Percentiles rank a stretch among this genome's conserved stretches.
These are phyloP conservation scores for Dipodomys merriami DNA, from an alignment of 2,113 vertebrate genomes.

Conservation along the genomic window DNA sequence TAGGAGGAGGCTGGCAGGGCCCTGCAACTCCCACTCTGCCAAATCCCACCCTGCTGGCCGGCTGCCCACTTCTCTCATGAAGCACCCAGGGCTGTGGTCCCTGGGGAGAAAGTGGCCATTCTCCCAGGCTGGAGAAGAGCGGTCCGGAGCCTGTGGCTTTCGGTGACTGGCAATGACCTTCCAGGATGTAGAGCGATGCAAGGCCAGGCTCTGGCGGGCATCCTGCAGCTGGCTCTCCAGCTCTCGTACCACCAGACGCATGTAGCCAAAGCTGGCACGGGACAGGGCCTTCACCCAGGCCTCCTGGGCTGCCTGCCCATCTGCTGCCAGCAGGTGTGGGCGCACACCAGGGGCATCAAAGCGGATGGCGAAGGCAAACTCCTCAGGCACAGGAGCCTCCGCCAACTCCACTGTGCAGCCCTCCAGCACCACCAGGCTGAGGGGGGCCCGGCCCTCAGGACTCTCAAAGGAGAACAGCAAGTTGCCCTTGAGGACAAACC, in stretches of 20 bases:
- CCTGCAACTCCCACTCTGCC: neutral
- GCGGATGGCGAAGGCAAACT: slow-evolving; percentile 95
- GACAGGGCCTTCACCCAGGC: slow-evolving; percentile 97
- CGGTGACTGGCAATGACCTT: slow-evolving; percentile 66
- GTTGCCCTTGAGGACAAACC: slow-evolving; percentile 98
- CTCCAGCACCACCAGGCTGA: slow-evolving; percentile 96
- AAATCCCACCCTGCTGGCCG: slow-evolving; percentile 77
- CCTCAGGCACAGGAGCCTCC: slow-evolving; percentile 90
- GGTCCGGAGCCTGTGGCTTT: slow-evolving; percentile 67
- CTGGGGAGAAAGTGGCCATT: slow-evolving; percentile 71
- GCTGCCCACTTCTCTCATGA: slow-evolving; percentile 49
- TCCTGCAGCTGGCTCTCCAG: slow-evolving; percentile 95
- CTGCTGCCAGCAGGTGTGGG: slow-evolving; percentile 93
- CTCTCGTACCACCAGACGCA: slow-evolving; percentile 96
- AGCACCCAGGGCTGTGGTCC: slow-evolving; percentile 61
- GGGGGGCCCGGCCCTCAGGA: slow-evolving; percentile 90
- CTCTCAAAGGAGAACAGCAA: slow-evolving; percentile 98
- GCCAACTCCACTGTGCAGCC: slow-evolving; percentile 98
- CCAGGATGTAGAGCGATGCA: slow-evolving; percentile 67
- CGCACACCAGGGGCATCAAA: slow-evolving; percentile 90
- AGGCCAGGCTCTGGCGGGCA: slow-evolving; percentile 88
- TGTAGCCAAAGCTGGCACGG: slow-evolving; percentile 96
- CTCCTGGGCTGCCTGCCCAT: slow-evolving; percentile 93
- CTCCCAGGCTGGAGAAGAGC: neutral
- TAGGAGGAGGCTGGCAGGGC: slow-evolving; percentile 57